phyloP scores from a whole-genome alignment of 2,797 vertebrate species.

The Eulemur albifrons region DNA sequence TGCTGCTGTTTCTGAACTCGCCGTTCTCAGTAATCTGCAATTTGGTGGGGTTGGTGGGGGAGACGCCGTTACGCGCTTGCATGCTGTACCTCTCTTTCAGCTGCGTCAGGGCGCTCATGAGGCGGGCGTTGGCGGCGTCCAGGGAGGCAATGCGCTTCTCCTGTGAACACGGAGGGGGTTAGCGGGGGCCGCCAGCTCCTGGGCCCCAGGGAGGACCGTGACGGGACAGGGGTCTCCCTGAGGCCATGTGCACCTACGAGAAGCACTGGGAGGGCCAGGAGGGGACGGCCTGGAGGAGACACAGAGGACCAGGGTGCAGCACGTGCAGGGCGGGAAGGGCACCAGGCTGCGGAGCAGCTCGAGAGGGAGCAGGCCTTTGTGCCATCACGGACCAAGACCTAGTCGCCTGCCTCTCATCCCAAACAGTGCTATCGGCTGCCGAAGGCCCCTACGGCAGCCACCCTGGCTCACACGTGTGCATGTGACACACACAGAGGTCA shows the following conservation, averaged over 20 bases:
- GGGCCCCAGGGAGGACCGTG: neutral
- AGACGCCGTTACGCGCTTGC: slow-evolving; percentile 98
- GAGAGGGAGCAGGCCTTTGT: fast-evolving
- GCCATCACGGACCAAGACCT: fast-evolving
- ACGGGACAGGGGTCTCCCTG: neutral
- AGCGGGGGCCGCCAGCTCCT: neutral
- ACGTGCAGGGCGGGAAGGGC: fast-evolving
- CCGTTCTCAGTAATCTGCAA: slow-evolving; percentile 99
- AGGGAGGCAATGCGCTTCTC: slow-evolving; percentile 98
- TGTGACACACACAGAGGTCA: neutral
- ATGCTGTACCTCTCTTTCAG: slow-evolving; percentile 99
- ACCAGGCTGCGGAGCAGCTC: fast-evolving
- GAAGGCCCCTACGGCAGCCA: neutral
- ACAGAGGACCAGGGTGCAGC: neutral
- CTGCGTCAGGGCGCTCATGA: slow-evolving; percentile 98
- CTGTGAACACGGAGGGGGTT: slow-evolving; percentile 81
- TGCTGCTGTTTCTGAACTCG: slow-evolving; percentile 99
- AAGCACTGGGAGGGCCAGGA: neutral
- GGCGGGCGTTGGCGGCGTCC: slow-evolving; percentile 96
- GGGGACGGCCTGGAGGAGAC: neutral
- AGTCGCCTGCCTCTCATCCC: neutral
- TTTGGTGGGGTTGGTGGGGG: slow-evolving; percentile 98
- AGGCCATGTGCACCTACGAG: neutral
- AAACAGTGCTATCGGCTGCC: fast-evolving
- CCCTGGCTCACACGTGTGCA: fast-evolving